Base-by-base conservation (phyloP, 2,888 invertebrate genomes). In the Notocelia uddmanniana region DNA sequence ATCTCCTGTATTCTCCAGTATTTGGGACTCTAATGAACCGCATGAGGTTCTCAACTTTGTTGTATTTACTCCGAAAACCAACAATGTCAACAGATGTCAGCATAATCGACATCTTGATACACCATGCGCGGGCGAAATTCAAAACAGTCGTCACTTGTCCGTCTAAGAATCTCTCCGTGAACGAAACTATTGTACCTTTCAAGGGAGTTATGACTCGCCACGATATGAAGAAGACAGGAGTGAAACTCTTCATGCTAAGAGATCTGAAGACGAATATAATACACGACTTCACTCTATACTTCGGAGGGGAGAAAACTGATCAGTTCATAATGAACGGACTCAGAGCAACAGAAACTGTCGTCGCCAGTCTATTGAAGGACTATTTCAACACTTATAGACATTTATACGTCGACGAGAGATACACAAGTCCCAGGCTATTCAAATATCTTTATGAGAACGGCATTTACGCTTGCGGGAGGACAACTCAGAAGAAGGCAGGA, bases 341-440 rank as follows among this genome's bases (percentile, higher is more conserved):
- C 8, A 50, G 60, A 18, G 58, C 68, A 1, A 55, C 72, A 6
- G 72, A 68, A 34, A 68, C 67, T 23, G 55, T 68, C 3, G 23
- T 72, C 21, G 67, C 48, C 8, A 68, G 23, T 15, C 50, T 72
- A 13, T 37, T 72, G 37, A 70, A 70, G 34, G 59, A 60, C 26
- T 73, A 54, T 23, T 73, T 70, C 67, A 67, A 67, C 23, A 57
- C 70, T 1, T 57, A 70, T 41, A 48, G 73, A 67, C 73, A 73
- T 23, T 58, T 73, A 21, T 73, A 73, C 41, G 70, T 73, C 19
- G 70, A 70, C 23, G 70, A 70, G 34, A 59, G 70, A 41, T 73
- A 70, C 67, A 70, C 73, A n/a, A 73, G 70, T 50, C 73, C 73
- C n/a, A 67, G 67, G 19, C 11, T 73, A 31, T 73, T 73, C 41